These are phyloP conservation scores for Brachystomella parvula DNA, from an alignment of 1,140 invertebrate genomes.

Conservation along the genomic window DNA sequence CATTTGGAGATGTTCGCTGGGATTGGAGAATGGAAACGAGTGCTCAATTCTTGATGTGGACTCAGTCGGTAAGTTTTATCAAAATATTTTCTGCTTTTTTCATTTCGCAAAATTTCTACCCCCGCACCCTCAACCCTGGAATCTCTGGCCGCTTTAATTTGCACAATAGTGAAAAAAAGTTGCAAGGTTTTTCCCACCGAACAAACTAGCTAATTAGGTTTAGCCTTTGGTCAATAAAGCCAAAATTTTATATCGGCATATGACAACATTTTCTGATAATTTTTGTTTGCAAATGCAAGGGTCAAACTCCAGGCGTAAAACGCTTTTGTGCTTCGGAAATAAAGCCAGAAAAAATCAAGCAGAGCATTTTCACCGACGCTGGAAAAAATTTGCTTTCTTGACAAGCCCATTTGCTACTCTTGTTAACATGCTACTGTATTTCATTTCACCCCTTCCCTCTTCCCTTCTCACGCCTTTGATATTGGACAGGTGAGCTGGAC, in stretches of 20 bases:
- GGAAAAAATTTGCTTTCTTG: not conserved
- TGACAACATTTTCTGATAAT: too few relatives aligned
- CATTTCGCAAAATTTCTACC: conserved; percentile 6
- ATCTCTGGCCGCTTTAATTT: conserved; percentile 5
- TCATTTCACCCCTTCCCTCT: too few relatives aligned
- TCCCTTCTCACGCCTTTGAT: not conserved
- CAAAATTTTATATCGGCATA: too few relatives aligned
- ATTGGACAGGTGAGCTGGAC: conserved; percentile 15
- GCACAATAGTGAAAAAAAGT: not conserved
- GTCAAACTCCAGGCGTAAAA: too few relatives aligned
- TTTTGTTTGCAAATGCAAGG: too few relatives aligned
- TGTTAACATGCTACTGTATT: not conserved
- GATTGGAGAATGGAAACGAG: not conserved
- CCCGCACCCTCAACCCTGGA: not conserved
- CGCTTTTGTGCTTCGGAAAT: not conserved
- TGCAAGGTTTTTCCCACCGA: too few relatives aligned
- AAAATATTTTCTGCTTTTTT: not conserved
- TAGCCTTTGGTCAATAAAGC: not conserved
- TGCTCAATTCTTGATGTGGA: not conserved
- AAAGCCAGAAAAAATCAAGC: not conserved
- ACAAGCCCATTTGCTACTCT: too few relatives aligned
- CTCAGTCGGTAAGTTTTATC: conserved; percentile 8
- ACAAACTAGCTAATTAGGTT: not conserved
- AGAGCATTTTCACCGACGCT: not conserved
- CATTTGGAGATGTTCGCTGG: conserved; percentile 32